phyloP scores from a whole-genome alignment of 2,888 invertebrate genomes.

The Drosophila mayaguana region DNA sequence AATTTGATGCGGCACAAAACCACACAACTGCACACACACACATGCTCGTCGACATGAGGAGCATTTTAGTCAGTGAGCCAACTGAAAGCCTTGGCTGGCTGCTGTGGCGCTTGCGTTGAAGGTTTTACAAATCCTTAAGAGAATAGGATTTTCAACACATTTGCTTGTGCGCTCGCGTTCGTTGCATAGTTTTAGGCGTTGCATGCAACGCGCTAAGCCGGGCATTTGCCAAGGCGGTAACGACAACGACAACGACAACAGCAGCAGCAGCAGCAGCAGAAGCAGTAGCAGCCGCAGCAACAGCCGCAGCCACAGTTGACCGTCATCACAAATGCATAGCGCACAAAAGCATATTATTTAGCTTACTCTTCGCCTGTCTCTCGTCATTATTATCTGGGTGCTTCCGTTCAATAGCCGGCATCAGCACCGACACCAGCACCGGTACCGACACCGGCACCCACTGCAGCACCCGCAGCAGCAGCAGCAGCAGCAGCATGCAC shows the following conservation, averaged over 20 bases:
- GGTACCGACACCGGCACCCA: not conserved
- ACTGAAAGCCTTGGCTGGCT: constrained; percentile 20
- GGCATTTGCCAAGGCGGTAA: constrained; percentile 38
- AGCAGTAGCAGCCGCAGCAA: not conserved
- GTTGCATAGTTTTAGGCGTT: constrained; percentile 76
- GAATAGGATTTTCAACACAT: constrained; percentile 74
- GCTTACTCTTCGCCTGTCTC: constrained; percentile 22
- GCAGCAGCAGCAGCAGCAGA: not conserved
- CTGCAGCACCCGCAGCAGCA: not conserved
- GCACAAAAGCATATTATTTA: constrained; percentile 60
- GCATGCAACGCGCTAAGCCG: constrained; percentile 52
- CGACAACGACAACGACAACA: constrained; percentile 2
- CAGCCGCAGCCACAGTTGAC: not conserved
- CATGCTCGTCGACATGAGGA: constrained; percentile 13
- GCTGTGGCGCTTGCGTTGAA: constrained; percentile 28
- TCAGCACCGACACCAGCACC: constrained; percentile 11
- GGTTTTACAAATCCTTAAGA: constrained; percentile 62
- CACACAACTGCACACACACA: constrained; percentile 52
- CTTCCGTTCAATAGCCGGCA: constrained; percentile 67
- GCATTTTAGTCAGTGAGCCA: constrained; percentile 28
- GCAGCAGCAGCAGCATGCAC: constrained; percentile 10
- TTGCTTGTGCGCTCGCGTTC: constrained; percentile 43
- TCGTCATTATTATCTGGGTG: constrained; percentile 61
- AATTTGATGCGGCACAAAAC: constrained; percentile 76
- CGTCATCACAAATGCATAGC: constrained; percentile 47